Evolutionary conservation across 1,140 invertebrate genomes (phyloP).

Genomic region (Scaptomyza hsui): DNA sequence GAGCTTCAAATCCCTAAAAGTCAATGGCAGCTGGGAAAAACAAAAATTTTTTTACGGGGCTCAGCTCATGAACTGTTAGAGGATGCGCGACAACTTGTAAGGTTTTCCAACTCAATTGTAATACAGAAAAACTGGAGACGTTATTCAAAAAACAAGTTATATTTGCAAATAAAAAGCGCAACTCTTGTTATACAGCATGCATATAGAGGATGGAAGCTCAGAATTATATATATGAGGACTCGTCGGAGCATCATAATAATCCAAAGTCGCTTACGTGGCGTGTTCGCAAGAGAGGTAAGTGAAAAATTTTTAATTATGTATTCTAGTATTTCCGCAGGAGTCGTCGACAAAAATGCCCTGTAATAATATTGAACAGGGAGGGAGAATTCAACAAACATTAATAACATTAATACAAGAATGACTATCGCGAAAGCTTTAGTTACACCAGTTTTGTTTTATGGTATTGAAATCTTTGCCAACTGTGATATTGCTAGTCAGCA

Average conservation of each 20-base stretch:
- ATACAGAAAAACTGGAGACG: constrained; percentile 92
- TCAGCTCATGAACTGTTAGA: constrained; percentile 95
- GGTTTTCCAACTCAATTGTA: constrained; percentile 89
- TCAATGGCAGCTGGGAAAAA: constrained; percentile 96
- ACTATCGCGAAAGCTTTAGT: too few relatives aligned
- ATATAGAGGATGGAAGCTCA: constrained; percentile 93
- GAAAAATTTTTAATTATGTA: background rate
- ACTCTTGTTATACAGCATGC: constrained; percentile 93
- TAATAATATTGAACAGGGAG: too few relatives aligned
- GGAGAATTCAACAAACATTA: too few relatives aligned
- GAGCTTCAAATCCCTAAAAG: constrained; percentile 87
- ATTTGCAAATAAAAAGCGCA: constrained; percentile 84
- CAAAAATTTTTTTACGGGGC: constrained; percentile 94
- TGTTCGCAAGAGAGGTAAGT: constrained; percentile 92
- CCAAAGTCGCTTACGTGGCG: constrained; percentile 94
- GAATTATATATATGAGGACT: constrained; percentile 92
- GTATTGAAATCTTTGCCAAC: too few relatives aligned
- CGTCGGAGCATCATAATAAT: constrained; percentile 94
- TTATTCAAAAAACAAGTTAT: constrained; percentile 86
- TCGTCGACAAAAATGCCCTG: too few relatives aligned
- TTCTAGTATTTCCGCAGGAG: too few relatives aligned
- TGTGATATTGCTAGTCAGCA: too few relatives aligned
- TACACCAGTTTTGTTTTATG: too few relatives aligned
- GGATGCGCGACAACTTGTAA: constrained; percentile 89
- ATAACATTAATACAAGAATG: too few relatives aligned